Conservation (phyloP, 2,888 invertebrate species). For the Ichneumoninae sp. region DNA sequence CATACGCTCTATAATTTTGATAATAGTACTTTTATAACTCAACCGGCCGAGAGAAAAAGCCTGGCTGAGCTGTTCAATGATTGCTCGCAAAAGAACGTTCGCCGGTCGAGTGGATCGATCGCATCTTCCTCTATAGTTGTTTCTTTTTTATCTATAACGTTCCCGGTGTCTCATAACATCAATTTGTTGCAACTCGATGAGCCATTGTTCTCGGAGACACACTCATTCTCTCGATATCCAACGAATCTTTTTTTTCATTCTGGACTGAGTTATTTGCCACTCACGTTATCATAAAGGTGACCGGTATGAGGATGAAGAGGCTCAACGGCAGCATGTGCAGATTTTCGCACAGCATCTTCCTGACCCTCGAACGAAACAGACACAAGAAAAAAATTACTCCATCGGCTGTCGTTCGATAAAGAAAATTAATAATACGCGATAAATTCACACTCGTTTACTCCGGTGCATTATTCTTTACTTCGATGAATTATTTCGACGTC, state of each 20-base stretch:
- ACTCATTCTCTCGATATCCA: background rate
- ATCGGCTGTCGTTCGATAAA: background rate
- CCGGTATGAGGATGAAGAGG: constrained; percentile 83
- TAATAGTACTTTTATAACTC: background rate
- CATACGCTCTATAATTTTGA: constrained; percentile 10
- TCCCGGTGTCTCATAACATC: constrained; percentile 55
- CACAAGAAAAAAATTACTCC: background rate
- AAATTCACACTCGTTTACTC: background rate
- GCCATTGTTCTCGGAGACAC: constrained; percentile 49
- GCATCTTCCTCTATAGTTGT: constrained; percentile 38
- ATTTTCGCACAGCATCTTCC: constrained; percentile 79
- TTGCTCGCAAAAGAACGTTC: background rate
- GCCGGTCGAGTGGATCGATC: constrained; percentile 20
- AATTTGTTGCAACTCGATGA: constrained; percentile 64
- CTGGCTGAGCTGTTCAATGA: background rate
- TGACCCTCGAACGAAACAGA: constrained; percentile 4
- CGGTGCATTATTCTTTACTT: background rate
- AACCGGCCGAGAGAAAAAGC: background rate
- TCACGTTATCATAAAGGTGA: constrained; percentile 83
- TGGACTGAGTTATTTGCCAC: constrained; percentile 67
- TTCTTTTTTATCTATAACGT: constrained; percentile 45
- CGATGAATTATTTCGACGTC: background rate
- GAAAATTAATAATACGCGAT: background rate
- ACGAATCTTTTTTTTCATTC: background rate
- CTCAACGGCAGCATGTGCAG: constrained; percentile 81